Percentiles rank a stretch among this genome's conserved stretches.
Evolutionary conservation across 1,140 invertebrate genomes (phyloP).

Genomic region (Notospermus geniculatus): DNA sequence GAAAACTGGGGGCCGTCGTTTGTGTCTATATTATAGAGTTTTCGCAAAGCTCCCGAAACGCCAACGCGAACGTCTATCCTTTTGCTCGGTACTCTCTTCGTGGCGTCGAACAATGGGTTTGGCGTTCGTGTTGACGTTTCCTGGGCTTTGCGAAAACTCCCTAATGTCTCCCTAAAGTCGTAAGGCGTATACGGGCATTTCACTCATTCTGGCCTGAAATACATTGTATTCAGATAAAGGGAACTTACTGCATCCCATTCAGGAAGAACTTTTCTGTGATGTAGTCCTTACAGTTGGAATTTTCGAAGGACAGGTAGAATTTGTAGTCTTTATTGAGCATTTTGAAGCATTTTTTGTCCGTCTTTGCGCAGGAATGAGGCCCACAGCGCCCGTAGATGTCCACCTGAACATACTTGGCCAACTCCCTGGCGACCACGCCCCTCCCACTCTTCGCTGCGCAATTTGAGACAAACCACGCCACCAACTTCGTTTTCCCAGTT

Average conservation of each 20-base stretch:
- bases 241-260: neutral
- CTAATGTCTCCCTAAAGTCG: no score
- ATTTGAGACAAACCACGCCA: constrained; percentile 66
- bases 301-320: constrained; percentile 62
- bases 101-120: no score
- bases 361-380: neutral
- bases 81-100: no score
- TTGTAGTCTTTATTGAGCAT: constrained; percentile 34
- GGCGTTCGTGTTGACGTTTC: no score
- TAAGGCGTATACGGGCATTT: no score
- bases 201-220: neutral
- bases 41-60: no score
- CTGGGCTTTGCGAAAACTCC: no score
- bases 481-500: constrained; percentile 30
- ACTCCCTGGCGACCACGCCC: constrained; percentile 58
- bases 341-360: neutral
- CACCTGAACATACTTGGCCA: constrained; percentile 48
- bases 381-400: constrained; percentile 67
- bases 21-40: no score
- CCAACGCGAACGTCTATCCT: no score
- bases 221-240: constrained; percentile 35
- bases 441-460: constrained; percentile 60
- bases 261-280: constrained; percentile 94
- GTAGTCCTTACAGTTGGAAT: constrained; percentile 94
- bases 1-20: no score